A percentile compares a stretch with the other conserved stretches of the same genome.
Evolutionary conservation across 2,113 vertebrate species (phyloP).

Genomic region (Solenodon paradoxus): DNA sequence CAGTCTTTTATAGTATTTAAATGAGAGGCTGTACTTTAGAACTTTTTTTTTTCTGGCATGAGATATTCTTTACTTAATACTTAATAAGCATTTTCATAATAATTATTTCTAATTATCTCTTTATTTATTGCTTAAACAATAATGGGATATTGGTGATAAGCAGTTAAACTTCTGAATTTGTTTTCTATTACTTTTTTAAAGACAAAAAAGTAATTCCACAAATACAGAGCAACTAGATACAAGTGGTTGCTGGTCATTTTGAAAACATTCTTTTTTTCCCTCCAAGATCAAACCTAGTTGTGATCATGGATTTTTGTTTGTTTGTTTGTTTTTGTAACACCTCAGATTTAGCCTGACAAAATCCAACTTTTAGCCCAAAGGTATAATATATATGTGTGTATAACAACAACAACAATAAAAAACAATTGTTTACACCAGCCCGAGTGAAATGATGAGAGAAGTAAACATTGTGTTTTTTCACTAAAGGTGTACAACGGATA

Average conservation of each 20-base stretch:
- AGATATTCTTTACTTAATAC: conserved; percentile 29
- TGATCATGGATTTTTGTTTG: neutral
- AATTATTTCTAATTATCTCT: conserved; percentile 18
- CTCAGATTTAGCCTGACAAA: conserved; percentile 56
- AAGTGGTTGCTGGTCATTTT: conserved; percentile 53
- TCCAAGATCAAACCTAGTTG: neutral
- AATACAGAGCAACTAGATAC: neutral
- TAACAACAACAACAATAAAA: conserved; percentile 72
- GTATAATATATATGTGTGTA: conserved; percentile 87
- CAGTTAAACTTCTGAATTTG: conserved; percentile 45
- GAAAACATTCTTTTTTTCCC: conserved; percentile 47
- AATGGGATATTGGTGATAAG: neutral
- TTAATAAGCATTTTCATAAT: conserved; percentile 35
- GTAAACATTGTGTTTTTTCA: conserved; percentile 86
- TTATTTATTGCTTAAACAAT: conserved; percentile 52
- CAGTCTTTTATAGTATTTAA: conserved; percentile 2
- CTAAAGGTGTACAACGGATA: conserved; percentile 80
- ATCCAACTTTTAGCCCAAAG: conserved; percentile 84
- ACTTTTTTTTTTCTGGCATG: neutral
- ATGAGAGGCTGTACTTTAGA: conserved; percentile 36
- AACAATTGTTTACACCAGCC: conserved; percentile 82
- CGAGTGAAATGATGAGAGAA: conserved; percentile 80
- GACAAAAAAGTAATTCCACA: neutral
- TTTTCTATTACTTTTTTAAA: conserved; percentile 46
- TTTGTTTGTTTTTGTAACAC: conserved; percentile 1